These are phyloP conservation scores for Sminthurinus aureus DNA, from an alignment of 2,888 invertebrate genomes.

Conservation along the genomic window DNA sequence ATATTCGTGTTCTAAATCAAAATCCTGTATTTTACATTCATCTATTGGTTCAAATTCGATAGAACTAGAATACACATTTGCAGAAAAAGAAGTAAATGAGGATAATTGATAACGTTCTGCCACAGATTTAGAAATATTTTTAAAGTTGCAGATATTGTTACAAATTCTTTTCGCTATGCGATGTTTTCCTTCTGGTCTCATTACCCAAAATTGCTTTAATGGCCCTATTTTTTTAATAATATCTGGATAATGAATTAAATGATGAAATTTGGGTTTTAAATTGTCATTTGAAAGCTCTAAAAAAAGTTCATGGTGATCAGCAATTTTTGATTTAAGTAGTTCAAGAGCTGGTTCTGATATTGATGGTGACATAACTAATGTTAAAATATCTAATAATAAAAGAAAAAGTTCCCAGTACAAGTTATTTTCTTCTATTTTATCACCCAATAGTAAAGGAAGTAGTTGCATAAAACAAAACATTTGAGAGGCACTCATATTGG, in stretches of 20 bases:
- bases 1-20: neutral
- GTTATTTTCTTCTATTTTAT: constrained; percentile 11
- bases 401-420: constrained; percentile 32
- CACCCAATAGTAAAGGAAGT: constrained; percentile 32
- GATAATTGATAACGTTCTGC: constrained; percentile 38
- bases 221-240: constrained; percentile 42
- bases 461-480: constrained; percentile 24
- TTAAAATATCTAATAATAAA: neutral
- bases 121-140: constrained; percentile 43
- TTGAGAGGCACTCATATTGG: constrained; percentile 18
- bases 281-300: constrained; percentile 5
- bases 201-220: constrained; percentile 26
- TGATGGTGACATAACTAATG: neutral
- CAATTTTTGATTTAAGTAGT: neutral
- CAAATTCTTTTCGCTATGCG: constrained; percentile 43
- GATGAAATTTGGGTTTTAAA: constrained; percentile 47
- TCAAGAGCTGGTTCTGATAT: neutral
- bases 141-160: constrained; percentile 31
- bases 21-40: neutral
- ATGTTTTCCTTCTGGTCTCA: constrained; percentile 47
- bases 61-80: neutral
- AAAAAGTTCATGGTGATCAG: neutral
- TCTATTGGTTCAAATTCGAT: neutral
- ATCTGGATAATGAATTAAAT: constrained; percentile 42
- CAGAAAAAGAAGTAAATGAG: neutral